These are phyloP conservation scores for Caenorhabditis remanei DNA, from an alignment of 1,140 invertebrate species.

Conservation along the genomic window DNA sequence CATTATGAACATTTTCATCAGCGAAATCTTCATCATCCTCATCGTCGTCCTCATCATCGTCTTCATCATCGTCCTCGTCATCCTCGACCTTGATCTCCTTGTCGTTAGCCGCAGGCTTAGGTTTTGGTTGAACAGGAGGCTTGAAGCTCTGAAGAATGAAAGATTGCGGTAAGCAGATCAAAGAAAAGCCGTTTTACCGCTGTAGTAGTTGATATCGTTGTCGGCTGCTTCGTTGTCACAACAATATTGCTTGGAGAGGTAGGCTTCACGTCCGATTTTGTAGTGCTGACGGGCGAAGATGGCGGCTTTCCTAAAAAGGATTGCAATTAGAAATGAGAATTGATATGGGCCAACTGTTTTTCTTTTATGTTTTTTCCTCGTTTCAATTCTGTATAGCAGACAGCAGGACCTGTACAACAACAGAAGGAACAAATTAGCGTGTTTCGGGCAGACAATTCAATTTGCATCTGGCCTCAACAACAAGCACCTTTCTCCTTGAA, in stretches of 20 bases:
- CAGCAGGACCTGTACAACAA: background rate
- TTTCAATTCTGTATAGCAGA: background rate
- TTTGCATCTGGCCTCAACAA: constrained; percentile 9
- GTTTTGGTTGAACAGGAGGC: constrained; percentile 41
- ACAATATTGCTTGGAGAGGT: constrained; percentile 22
- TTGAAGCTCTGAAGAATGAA: constrained; percentile 55
- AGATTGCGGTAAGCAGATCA: constrained; percentile 45
- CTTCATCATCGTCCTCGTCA: constrained; percentile 45
- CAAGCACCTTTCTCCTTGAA: background rate
- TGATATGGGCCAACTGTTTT: constrained; percentile 8
- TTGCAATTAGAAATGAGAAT: background rate
- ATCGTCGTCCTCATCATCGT: constrained; percentile 30
- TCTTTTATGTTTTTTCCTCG: background rate
- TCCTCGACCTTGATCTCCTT: constrained; percentile 50
- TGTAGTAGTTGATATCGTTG: constrained; percentile 39
- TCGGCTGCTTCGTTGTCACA: constrained; percentile 30
- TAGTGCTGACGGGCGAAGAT: constrained; percentile 11
- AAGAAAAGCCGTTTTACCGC: constrained; percentile 29
- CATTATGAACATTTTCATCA: constrained; percentile 46
- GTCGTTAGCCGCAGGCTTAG: constrained; percentile 36
- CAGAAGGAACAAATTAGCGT: constrained; percentile 1
- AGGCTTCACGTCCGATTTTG: constrained; percentile 19
- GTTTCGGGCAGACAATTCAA: constrained; percentile 14
- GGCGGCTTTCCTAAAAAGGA: constrained; percentile 36
- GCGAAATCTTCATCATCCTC: constrained; percentile 49